Evolutionary conservation across 2,113 vertebrate species (phyloP), one percentile per base, ranked within the genome.

Genomic region (Symphodus melops): DNA sequence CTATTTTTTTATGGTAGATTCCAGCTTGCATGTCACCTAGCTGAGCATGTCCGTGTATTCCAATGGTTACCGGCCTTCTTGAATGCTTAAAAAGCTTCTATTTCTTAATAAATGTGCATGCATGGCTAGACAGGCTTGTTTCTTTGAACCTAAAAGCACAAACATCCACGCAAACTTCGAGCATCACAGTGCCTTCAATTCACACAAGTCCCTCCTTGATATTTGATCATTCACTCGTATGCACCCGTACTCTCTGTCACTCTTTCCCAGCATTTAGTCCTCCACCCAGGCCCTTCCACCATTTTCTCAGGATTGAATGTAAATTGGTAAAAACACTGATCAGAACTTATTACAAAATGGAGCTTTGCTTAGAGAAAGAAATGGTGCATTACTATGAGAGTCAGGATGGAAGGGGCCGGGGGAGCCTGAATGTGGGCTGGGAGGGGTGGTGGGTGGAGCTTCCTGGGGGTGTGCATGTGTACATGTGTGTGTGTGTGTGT

Each of bases 31-130:
- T 93, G 92, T 95, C 94, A 93, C 93, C 84, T 82, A 77, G 93
- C 93, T 94, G 93, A 96, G 95, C 93, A 93, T 49, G 55, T 2
- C 68, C 23, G 5, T 94, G 94, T 94, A 95, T 95, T 95, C 93
- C 95, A 92, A 95, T 93, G 83, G 19, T 92, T 87, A 87, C 89
- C 87, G 89, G 90, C 95, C 94, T 94, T 93, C 90, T 90, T 92
- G 92, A 87, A 89, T 85, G 91, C 94, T 87, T 74, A 23, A 85
- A 72, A 68, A 90, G 93, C 90, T 91, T 92, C 91, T 92, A 84
- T 93, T 91, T 94, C 92, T 95, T 94, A 93, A 95, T 96, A 95
- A 95, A 95, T 96, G 96, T 96, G 94, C 92, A 95, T 96, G 96
- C 94, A 93, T 46, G 92, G 90, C 94, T 58, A 61, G 81, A 82